Base-by-base conservation (phyloP, 2,888 invertebrate species). In the Drosophila borealis region DNA sequence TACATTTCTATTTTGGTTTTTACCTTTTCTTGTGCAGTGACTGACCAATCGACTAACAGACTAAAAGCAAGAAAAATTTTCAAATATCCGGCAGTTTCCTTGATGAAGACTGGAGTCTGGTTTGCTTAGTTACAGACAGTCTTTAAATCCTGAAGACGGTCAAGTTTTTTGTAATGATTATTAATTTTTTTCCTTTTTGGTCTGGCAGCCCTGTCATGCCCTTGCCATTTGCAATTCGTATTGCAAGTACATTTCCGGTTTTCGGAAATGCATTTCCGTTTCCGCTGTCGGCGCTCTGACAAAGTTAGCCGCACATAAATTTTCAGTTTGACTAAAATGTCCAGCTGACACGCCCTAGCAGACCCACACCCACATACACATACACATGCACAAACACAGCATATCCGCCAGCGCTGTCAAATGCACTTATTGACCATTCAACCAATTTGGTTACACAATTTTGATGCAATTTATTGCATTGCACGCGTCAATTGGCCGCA, bases 231-330 rank as follows among this genome's bases (percentile, higher is more conserved):
- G 81, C 85, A 85, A 89, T 89, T 83, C 81, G 63, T 50, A 73
- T 65, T 73, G 78, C 68, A 79, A 71, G 73, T 73, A 87, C 85
- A 89, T 84, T 87, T 86, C 85, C 85, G 88, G 88, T 80, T 87
- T 84, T 74, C 78, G 75, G 70, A 89, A 86, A 80, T 86, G 85
- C 85, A 86, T 87, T 89, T 86, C 85, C 89, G 85, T 41, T 89
- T 89, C 85, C 89, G 79, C 41, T 25, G 54, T 21, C 37, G 33
- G 66, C 51, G 67, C 51, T 39, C 48, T 79, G 61, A 62, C 74
- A 72, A 78, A 75, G 54, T 79, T 68, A 62, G 56, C 50, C 57
- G 73, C 79, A 81, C 79, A 78, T 78, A 74, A 80, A 84, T 86
- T 78, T 74, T 57, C 63, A 75, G 67, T 79, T 84, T 84, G 67